phyloP scores from a whole-genome alignment of 2,888 invertebrate genomes.

The Pammene fasciana region DNA sequence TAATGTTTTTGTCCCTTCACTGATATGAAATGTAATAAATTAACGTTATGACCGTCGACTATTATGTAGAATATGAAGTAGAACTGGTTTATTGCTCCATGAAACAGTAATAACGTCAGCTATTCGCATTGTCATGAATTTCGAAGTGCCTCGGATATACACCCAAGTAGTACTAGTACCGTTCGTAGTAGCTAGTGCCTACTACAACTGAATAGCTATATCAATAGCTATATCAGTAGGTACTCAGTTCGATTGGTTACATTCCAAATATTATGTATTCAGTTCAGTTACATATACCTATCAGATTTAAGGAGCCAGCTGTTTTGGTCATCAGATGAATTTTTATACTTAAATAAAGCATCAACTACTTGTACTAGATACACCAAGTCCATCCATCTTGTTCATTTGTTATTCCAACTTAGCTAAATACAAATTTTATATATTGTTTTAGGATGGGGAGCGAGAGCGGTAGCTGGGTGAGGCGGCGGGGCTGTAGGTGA shows the following conservation, averaged over 20 bases:
- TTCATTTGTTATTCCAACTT: too few species aligned
- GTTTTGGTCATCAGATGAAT: too few species aligned
- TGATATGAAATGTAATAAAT: slow-evolving; percentile 21
- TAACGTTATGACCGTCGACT: slow-evolving; percentile 27
- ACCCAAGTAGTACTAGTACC: neutral
- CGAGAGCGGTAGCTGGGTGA: slow-evolving; percentile 60
- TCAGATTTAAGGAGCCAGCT: too few species aligned
- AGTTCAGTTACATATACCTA: too few species aligned
- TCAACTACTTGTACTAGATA: too few species aligned
- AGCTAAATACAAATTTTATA: neutral
- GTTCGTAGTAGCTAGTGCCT: neutral
- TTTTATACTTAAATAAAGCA: too few species aligned
- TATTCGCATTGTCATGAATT: slow-evolving; percentile 21
- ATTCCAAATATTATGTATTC: too few species aligned
- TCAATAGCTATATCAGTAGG: neutral
- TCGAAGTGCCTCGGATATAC: slow-evolving; percentile 3
- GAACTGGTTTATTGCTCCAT: slow-evolving; percentile 32
- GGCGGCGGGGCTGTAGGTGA: slow-evolving; percentile 78
- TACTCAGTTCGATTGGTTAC: too few species aligned
- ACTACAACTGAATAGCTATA: slow-evolving; percentile 7
- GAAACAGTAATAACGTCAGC: slow-evolving; percentile 33
- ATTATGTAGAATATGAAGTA: slow-evolving; percentile 27
- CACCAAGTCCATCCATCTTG: too few species aligned
- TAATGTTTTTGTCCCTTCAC: slow-evolving; percentile 7
- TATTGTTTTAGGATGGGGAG: slow-evolving; percentile 56